Evolutionary conservation across 2,797 vertebrate species (phyloP).

Genomic region (Cirrhinus mrigala): DNA sequence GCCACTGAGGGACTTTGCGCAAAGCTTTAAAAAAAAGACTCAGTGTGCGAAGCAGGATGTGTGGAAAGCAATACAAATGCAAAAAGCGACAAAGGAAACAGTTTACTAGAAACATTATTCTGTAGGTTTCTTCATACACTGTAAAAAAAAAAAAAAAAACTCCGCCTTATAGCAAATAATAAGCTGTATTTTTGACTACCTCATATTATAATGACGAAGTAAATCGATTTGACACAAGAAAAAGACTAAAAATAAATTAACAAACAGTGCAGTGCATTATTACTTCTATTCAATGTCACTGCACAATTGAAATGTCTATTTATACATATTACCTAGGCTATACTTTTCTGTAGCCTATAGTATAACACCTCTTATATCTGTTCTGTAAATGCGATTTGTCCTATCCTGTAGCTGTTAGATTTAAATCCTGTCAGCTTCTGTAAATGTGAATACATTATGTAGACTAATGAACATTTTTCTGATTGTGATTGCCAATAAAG

Average conservation of each 20-base stretch:
- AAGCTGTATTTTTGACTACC: background rate
- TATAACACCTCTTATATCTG: no score
- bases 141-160: background rate
- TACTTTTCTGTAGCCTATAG: no score
- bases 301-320: no score
- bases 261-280: no score
- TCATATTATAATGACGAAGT: background rate
- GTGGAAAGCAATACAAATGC: background rate
- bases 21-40: background rate
- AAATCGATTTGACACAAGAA: background rate
- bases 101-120: constrained; percentile 8
- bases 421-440: background rate
- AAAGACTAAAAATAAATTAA: no score
- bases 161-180: background rate
- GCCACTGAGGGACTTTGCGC: background rate
- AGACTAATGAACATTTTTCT: background rate
- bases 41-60: background rate
- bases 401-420: no score
- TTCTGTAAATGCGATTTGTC: no score
- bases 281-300: no score
- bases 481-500: background rate
- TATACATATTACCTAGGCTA: no score
- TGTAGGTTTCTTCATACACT: background rate
- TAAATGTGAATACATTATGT: background rate
- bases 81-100: background rate